Evolutionary conservation across 2,797 vertebrate species (phyloP), one percentile per base, ranked within the genome.

Genomic region (Cyprinella venusta): DNA sequence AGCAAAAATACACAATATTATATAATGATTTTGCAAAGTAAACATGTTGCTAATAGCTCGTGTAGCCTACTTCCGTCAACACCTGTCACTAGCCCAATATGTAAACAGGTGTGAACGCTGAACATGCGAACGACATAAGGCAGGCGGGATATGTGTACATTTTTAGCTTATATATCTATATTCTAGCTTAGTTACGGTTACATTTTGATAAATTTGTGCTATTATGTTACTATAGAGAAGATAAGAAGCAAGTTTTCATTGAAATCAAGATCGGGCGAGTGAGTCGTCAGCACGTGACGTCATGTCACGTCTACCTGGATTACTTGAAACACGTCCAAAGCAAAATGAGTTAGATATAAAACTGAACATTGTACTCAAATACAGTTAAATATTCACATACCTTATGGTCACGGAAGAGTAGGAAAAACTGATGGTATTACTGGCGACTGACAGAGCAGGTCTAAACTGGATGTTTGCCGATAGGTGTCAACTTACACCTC

Each of bases 401-500:
- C 63, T 82, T 7, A 1, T 45, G 24, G 10, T 67, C 7, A 30
- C 2, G n/a, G 3, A 30, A 2, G 12, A 21, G 2, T 1, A 4
- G 33, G 21, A 42, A 16, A 30, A 8, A 12, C n/a, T 16, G 61
- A 13, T 8, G 65, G 45, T 7, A 30, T 30, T 30, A 30, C 26
- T 30, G 24, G 4, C 38, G 9, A 40, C 8, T 24, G n/a, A 64
- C 5, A 8, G 40, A 72, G 10, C 40, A 7, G 79, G 42, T 9
- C 33, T 52, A 19, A 21, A 52, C 80, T 74, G 59, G 69, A 68
- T 42, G 6, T 30, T 21, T 45, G 48, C 33, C 48, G 38, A 21
- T 63, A 68, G 63, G 81, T 68, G 81, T 82, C 71, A 33, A 67
- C n/a, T 82, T 67, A 65, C 80, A 76, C 50, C 6, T 48, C 81